Base-by-base conservation (phyloP, 2,888 invertebrate species). In the Danaus chrysippus region DNA sequence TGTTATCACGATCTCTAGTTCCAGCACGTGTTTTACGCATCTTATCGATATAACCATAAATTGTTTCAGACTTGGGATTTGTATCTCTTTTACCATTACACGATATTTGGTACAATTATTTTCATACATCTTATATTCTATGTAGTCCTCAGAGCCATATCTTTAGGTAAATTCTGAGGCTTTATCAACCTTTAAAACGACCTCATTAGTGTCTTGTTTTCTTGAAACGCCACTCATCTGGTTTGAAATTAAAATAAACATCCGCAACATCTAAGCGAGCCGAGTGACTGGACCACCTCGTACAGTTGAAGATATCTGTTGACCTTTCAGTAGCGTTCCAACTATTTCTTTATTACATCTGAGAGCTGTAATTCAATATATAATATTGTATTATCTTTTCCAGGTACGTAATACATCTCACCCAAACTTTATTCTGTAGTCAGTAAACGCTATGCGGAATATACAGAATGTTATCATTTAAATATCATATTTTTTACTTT, bases 11-110 rank as follows among this genome's bases (percentile, higher is more conserved):
- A 71, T 72, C 70, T 72, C 70, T 68, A 73, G 68, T 67, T 72
- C 61, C 66, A 73, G 67, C 73, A 73, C 67, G 68, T 74, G 72
- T 74, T 72, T 71, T 65, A 64, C 69, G 66, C 73, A 72, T 76
- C 76, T 79, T 81, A 81, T 80, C 81, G 76, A 72, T 69, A 68
- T 69, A 70, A 65, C 74, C 74, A 79, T 80, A 81, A 80, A 79
- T 81, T 76, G 74, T 76, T 76, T 71, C 70, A 66, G 70, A 49
- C 66, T 67, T 75, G 49, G 17, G 49, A 17, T 49, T 49, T 10
- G 17, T 49, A 49, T 49, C 49, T 17, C 17, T 17, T 49, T 46
- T 49, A 17, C 15, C 49, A 17, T 49, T 59, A 54, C 49, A 53
- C 23, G 52, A 13, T 59, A 43, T 52, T 53, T 53, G 12, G 34